Evolutionary conservation across 2,797 vertebrate species (phyloP).

Genomic region (Mus caroli): DNA sequence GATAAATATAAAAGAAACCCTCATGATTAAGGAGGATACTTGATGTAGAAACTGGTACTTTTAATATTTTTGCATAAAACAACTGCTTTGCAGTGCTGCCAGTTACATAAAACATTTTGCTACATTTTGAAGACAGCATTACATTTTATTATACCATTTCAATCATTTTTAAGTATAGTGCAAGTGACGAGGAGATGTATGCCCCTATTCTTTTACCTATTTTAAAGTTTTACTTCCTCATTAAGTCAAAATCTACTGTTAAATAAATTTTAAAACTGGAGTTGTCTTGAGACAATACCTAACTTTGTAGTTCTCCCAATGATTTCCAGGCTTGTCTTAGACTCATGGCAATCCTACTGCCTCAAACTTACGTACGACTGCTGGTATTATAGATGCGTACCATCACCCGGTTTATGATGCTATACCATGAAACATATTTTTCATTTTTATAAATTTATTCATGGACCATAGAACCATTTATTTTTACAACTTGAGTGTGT

Average conservation of each 20-base stretch:
- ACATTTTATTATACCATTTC: not conserved
- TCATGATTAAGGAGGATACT: not conserved
- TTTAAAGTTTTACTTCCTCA: slow-evolving; percentile 7
- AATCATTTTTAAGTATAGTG: not conserved
- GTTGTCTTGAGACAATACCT: not conserved
- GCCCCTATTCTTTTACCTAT: not conserved
- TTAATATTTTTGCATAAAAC: slow-evolving; percentile 18
- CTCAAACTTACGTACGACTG: not conserved
- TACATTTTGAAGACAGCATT: not conserved
- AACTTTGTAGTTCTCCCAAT: not conserved
- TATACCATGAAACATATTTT: not conserved
- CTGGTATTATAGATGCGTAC: not conserved
- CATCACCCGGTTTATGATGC: not conserved
- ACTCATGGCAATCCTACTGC: not conserved
- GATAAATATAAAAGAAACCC: not conserved
- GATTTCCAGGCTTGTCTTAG: not conserved
- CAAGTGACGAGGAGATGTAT: not conserved
- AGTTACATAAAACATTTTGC: not conserved
- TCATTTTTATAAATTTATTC: not conserved
- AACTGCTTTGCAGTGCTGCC: not conserved
- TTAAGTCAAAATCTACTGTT: not conserved
- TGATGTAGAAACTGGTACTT: not conserved
- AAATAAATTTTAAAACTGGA: not conserved
- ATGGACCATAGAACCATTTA: not conserved
- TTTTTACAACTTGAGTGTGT: not conserved